phyloP scores from a whole-genome alignment of 2,888 invertebrate genomes.

The Brachylomia viminalis region DNA sequence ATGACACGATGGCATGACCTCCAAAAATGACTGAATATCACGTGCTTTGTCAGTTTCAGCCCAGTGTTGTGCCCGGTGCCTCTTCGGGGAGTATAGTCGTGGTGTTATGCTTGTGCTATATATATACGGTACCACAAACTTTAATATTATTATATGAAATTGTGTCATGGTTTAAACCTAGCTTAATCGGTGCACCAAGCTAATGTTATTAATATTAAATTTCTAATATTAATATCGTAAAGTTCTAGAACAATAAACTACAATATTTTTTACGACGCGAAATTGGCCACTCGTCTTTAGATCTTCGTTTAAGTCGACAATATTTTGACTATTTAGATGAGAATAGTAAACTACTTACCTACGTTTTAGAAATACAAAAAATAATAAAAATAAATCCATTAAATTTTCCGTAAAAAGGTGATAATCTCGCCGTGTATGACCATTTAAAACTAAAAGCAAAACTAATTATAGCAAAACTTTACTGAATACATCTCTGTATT shows the following conservation, averaged over 20 bases:
- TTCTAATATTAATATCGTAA: slow-evolving; percentile 34
- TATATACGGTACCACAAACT: background rate
- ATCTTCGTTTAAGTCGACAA: slow-evolving; percentile 29
- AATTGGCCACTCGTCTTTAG: slow-evolving; percentile 52
- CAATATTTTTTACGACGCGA: slow-evolving; percentile 30
- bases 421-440: background rate
- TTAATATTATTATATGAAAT: slow-evolving; percentile 5
- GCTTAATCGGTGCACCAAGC: slow-evolving; percentile 57
- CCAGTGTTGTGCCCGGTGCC: background rate
- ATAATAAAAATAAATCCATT: background rate
- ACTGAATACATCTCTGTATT: slow-evolving; percentile 22
- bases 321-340: slow-evolving; percentile 1
- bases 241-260: slow-evolving; percentile 44
- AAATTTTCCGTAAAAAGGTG: background rate
- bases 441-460: slow-evolving; percentile 4
- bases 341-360: background rate
- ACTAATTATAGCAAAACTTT: background rate
- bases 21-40: background rate
- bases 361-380: background rate
- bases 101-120: background rate
- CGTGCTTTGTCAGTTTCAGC: background rate
- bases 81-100: background rate
- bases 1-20: slow-evolving; percentile 19
- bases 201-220: slow-evolving; percentile 33
- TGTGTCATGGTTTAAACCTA: slow-evolving; percentile 44